Evolutionary conservation across 1,140 invertebrate genomes (phyloP), one percentile per base, ranked within the genome.

Genomic region (Drosophila subpulchrella): DNA sequence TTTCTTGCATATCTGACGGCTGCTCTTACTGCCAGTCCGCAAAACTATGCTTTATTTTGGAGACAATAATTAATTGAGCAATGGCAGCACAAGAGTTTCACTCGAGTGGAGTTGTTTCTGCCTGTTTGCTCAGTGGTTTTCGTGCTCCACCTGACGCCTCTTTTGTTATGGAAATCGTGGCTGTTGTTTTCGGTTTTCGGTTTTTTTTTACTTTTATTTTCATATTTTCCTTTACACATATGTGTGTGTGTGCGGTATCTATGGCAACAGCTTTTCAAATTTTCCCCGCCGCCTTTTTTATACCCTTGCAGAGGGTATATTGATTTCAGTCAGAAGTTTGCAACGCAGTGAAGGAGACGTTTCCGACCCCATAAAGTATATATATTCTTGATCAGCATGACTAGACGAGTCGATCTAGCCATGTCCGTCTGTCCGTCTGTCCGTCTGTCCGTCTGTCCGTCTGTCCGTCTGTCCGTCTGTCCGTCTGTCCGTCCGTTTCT

Each of bases 11-110:
- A 86, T 46, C 62, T 70, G 48, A 4, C 2, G 39, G 66, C 70
- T n/a, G 4, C 6, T 58, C 61, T 48, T 6, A 48, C 15, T 34
- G 15, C 17, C 41, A 46, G 41, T 30, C 51, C 71, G 12, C 15
- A 51, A 44, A 46, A 74, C 51, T 81, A 63, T 59, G 71, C 75
- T 59, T 38, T 15, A 59, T 46, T 65, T 57, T 65, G 46, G 47
- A 46, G 20, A 41, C 32, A 59, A 66, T 86, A 76, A 83, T 76
- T 88, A 42, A 81, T 79, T 65, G 56, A 39, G 24, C 36, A 61
- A 67, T 67, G 30, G 10, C 47, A 78, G 68, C 55, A 61, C 8
- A 13, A 20, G 32, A 75, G 51, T 75, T 71, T 47, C 20, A 50
- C 24, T 42, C 47, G 60, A 62, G n/a, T 71, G 47, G 63, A 68